A percentile compares a stretch with the other conserved stretches of the same genome.
Conservation (phyloP, 2,888 invertebrate species). For the Pollenia amentaria region DNA sequence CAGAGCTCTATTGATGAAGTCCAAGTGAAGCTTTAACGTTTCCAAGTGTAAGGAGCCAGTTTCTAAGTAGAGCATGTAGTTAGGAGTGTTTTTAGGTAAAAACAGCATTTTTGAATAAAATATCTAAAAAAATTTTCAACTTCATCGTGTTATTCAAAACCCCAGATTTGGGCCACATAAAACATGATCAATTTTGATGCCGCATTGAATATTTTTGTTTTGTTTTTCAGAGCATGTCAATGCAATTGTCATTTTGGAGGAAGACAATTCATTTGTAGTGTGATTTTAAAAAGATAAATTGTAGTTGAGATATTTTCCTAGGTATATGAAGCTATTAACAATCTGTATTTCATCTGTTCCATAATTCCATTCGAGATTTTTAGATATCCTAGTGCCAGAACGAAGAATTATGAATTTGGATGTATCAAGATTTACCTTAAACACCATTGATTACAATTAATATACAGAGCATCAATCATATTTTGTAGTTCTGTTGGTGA, state of each 20-base stretch:
- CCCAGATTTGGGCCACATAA: neutral
- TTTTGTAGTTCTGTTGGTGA: neutral
- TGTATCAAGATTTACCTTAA: neutral
- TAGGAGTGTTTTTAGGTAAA: too few species aligned
- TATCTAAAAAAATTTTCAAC: neutral
- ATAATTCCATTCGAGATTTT: too few species aligned
- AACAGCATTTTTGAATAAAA: neutral
- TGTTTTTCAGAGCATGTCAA: neutral
- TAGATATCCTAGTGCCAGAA: neutral
- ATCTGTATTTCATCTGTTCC: neutral
- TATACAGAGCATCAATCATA: slow-evolving; percentile 22
- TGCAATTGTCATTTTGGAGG: neutral
- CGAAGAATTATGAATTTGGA: too few species aligned
- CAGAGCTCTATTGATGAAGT: too few species aligned
- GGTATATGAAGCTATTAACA: neutral
- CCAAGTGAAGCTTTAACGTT: too few species aligned
- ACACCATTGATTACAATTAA: neutral
- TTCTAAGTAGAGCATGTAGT: too few species aligned
- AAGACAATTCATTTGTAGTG: neutral
- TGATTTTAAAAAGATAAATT: neutral
- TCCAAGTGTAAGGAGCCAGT: too few species aligned
- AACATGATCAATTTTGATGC: neutral
- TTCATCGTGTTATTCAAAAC: neutral
- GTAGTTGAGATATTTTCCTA: neutral
- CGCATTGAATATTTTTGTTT: neutral